Evolutionary conservation across 2,888 invertebrate genomes (phyloP).

Genomic region (Cordylochernes scorpioides): DNA sequence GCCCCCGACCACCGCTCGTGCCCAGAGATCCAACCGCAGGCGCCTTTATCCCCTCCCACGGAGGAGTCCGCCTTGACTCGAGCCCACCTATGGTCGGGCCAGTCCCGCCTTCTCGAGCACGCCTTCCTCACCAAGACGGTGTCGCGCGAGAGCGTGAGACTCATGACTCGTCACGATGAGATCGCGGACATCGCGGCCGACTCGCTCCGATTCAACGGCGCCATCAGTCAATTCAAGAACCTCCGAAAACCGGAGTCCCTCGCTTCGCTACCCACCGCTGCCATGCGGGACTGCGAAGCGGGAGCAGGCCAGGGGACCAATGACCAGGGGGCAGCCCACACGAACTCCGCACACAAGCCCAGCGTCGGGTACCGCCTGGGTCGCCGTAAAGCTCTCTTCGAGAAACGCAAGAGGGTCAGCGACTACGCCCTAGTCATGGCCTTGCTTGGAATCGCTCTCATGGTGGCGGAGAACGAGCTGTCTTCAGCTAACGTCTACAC

Average conservation of each 20-base stretch:
- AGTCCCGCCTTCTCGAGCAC: constrained; percentile 14
- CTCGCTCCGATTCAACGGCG: constrained; percentile 80
- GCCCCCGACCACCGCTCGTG: constrained; percentile 14
- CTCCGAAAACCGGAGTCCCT: constrained; percentile 86
- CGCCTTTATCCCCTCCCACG: constrained; percentile 5
- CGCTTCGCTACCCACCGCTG: constrained; percentile 87
- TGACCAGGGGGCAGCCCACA: no score
- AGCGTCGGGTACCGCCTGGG: constrained; percentile 92
- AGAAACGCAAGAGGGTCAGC: constrained; percentile 89
- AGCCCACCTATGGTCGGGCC: constrained; percentile 29
- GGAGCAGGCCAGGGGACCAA: no score
- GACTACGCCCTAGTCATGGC: constrained; percentile 98
- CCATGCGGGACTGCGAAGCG: no score
- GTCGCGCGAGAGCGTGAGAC: constrained; percentile 48
- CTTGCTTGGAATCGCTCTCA: constrained; percentile 95
- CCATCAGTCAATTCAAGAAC: constrained; percentile 83
- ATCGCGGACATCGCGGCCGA: constrained; percentile 87
- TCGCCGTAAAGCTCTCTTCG: constrained; percentile 87
- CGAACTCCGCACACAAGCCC: constrained; percentile 36
- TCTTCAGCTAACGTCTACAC: constrained; percentile 85
- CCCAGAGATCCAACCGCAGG: constrained; percentile 14
- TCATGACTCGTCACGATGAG: constrained; percentile 33
- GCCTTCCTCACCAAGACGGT: constrained; percentile 42
- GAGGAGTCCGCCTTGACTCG: constrained; percentile 4
- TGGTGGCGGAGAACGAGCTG: constrained; percentile 98